Percentiles rank a stretch among this genome's conserved stretches.
Conservation (phyloP, 2,888 invertebrate genomes). For the Calephelis perditalis region DNA sequence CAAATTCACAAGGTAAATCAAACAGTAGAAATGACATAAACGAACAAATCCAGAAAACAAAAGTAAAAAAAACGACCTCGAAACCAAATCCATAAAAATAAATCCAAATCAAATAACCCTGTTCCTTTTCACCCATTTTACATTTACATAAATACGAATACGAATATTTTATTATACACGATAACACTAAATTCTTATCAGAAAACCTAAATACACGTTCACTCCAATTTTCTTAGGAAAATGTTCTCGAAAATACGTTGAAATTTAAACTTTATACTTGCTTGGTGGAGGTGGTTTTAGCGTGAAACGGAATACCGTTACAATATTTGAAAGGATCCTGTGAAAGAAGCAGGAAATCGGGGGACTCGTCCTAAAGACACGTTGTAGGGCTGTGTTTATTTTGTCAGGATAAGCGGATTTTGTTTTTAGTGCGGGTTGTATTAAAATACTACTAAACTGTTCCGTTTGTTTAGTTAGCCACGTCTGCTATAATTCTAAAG, state of each 20-base stretch:
- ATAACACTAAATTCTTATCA: constrained; percentile 42
- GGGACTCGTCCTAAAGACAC: constrained; percentile 45
- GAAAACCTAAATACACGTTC: constrained; percentile 41
- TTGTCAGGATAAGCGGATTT: constrained; percentile 24
- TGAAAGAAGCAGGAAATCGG: constrained; percentile 51
- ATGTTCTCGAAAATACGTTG: constrained; percentile 20
- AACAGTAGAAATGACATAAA: background rate
- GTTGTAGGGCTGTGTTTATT: constrained; percentile 29
- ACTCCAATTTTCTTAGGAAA: constrained; percentile 39
- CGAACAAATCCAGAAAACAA: background rate
- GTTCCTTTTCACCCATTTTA: constrained; percentile 20
- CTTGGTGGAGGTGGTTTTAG: constrained; percentile 22
- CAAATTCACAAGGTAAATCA: background rate
- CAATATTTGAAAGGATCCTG: constrained; percentile 38
- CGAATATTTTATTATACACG: constrained; percentile 27
- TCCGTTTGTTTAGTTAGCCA: constrained; percentile 4
- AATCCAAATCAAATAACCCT: constrained; percentile 20
- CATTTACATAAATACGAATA: constrained; percentile 26
- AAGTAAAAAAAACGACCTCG: background rate
- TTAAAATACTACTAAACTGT: background rate
- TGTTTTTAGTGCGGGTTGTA: no score
- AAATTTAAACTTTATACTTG: constrained; percentile 22
- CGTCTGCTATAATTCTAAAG: no score
- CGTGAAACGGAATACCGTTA: constrained; percentile 24
- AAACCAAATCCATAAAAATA: constrained; percentile 14